These are phyloP conservation scores for Thecocarcelia acutangulata DNA, from an alignment of 2,888 invertebrate genomes.

Conservation along the genomic window DNA sequence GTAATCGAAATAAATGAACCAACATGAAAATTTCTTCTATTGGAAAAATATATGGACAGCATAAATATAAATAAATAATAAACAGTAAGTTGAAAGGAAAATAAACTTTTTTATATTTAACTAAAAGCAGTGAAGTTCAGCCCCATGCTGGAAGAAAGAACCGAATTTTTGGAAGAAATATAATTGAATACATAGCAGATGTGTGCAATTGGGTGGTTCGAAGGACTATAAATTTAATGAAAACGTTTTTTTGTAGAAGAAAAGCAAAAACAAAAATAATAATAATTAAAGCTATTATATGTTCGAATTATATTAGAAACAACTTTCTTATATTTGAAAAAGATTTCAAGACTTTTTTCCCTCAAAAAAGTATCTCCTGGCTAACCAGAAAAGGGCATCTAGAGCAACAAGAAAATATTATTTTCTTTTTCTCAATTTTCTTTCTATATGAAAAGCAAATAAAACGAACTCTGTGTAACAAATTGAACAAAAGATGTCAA, in stretches of 20 bases:
- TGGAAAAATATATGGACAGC: constrained; percentile 7
- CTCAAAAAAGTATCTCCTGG: too few species aligned
- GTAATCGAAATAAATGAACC: constrained; percentile 52
- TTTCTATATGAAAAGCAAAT: background rate
- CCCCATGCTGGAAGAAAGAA: background rate
- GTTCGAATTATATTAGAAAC: too few species aligned
- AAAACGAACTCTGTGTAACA: constrained; percentile 3
- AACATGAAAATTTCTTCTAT: constrained; percentile 28
- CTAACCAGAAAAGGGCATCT: too few species aligned
- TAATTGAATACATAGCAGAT: too few species aligned
- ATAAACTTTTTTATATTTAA: background rate
- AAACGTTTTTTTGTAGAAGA: too few species aligned
- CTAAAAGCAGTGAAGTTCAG: background rate
- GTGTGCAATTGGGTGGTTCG: too few species aligned
- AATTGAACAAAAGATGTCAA: constrained; percentile 33
- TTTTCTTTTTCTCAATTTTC: background rate
- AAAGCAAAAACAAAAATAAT: too few species aligned
- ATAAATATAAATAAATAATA: constrained; percentile 27
- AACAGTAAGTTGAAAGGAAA: constrained; percentile 1
- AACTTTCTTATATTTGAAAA: too few species aligned
- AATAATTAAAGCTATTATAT: too few species aligned
- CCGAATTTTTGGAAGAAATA: too few species aligned
- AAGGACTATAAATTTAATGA: too few species aligned
- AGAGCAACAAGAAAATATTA: background rate
- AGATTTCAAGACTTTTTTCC: too few species aligned